Base-by-base conservation (phyloP, 2,113 vertebrate species). In the Eurypyga helias region DNA sequence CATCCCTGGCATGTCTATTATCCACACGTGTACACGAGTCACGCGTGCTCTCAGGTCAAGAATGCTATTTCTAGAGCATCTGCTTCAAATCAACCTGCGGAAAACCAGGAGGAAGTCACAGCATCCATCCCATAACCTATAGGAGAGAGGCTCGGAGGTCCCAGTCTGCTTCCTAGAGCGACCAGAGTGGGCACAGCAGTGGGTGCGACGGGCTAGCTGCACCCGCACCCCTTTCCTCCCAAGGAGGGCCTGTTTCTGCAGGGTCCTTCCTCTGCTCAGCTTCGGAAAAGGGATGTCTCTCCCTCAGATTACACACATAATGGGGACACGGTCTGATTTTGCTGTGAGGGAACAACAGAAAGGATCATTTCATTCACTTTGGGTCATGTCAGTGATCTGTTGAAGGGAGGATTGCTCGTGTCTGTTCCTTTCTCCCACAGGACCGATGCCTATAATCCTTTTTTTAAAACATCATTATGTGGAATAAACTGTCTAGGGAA, bases 401-500 rank as follows among this genome's bases (percentile, higher is more conserved):
- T 28, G 28, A 62, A 67, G 45, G 26, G 11, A 94, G 33, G 51
- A 85, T 73, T 6, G 2, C 55, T 31, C 0, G 33, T 17, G 49
- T 52, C 64, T 65, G 60, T 3, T 71, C 69, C 71, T 24, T 48
- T 49, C 61, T 83, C 57, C 45, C 82, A 38, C 41, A 67, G 34
- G 45, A 75, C 29, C 33, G 73, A 51, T 0, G 3, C 62, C 73
- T 80, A 16, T 62, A 93, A 93, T 72, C 71, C 67, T 48, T 65
- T 80, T 67, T 33, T 62, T 43, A 73, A 86, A 88, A 67, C 80
- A 78, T 13, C 48, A 45, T 83, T 71, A 70, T 11, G 19, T 48
- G 46, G 83, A 94, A 93, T 67, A 92, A 94, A 94, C 64, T 52
- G 26, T 51, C 85, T 16, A 38, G 34, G 55, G 48, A 25, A 6